Conservation (phyloP, 2,113 vertebrate species). For the Anoplopoma fimbria region DNA sequence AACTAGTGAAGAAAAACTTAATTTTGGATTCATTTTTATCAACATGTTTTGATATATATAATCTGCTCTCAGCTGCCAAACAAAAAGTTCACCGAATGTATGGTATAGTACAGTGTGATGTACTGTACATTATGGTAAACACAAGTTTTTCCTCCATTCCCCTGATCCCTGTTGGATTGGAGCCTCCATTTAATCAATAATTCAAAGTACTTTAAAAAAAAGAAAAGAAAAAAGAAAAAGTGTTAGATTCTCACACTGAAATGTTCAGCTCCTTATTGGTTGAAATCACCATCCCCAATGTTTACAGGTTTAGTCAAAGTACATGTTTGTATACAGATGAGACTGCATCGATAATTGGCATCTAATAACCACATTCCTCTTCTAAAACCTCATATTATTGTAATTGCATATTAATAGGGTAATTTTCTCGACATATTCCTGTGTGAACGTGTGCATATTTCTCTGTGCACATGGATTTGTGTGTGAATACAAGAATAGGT, state of each 20-base stretch:
- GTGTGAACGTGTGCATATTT: not conserved
- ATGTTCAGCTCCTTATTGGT: constrained; percentile 47
- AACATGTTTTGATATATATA: constrained; percentile 51
- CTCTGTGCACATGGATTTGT: constrained; percentile 2
- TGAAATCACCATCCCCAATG: constrained; percentile 33
- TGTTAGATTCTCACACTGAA: constrained; percentile 28
- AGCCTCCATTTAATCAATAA: constrained; percentile 59
- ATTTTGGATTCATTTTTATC: constrained; percentile 35
- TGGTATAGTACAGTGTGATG: not conserved
- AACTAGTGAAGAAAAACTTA: not conserved
- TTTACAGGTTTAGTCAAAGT: constrained; percentile 53
- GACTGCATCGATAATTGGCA: constrained; percentile 41
- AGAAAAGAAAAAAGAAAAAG: constrained; percentile 21
- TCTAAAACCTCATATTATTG: constrained; percentile 3
- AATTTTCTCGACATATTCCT: not conserved
- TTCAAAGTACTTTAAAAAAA: constrained; percentile 52
- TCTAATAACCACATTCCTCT: constrained; percentile 34
- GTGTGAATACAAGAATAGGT: not conserved
- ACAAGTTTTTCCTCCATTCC: constrained; percentile 10
- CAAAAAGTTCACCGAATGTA: not conserved
- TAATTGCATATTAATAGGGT: too few species aligned
- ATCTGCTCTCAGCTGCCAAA: constrained; percentile 29
- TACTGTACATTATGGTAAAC: not conserved
- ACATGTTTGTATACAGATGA: constrained; percentile 27
- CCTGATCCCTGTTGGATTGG: not conserved